Percentiles rank a stretch among this genome's conserved stretches.
Conservation (phyloP, 2,797 vertebrate genomes). For the Tympanoctomys barrerae region DNA sequence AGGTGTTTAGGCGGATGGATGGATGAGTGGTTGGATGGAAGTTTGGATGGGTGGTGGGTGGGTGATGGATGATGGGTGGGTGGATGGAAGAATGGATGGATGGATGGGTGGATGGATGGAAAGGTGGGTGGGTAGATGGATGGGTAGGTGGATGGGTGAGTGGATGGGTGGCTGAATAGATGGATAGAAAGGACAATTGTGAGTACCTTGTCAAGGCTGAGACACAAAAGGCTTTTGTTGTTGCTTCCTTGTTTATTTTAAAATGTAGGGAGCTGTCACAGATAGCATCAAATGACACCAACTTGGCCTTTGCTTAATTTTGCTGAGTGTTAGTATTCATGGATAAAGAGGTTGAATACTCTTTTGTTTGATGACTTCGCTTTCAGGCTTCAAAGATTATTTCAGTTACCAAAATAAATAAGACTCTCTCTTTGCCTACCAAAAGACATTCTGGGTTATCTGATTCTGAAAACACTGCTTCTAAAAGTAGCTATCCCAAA, state of each 20-base stretch:
- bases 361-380: constrained; percentile 55
- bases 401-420: constrained; percentile 77
- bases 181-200: not conserved
- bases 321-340: not conserved
- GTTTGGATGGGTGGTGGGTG: no score
- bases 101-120: not conserved
- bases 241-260: constrained; percentile 39
- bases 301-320: not conserved
- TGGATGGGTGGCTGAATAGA: not conserved
- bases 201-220: not conserved
- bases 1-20: no score
- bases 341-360: constrained; percentile 53
- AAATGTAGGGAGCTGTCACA: not conserved
- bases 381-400: constrained; percentile 50
- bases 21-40: no score
- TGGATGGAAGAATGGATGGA: no score
- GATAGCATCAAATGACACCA: not conserved
- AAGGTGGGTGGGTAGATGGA: no score
- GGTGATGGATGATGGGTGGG: no score
- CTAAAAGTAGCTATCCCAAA: constrained; percentile 70
- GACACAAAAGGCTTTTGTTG: not conserved
- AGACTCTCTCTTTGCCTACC: constrained; percentile 60
- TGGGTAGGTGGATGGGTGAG: not conserved
- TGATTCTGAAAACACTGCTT: constrained; percentile 62
- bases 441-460: constrained; percentile 65